phyloP scores from a whole-genome alignment of 2,888 invertebrate species.

The Nomada fucata region DNA sequence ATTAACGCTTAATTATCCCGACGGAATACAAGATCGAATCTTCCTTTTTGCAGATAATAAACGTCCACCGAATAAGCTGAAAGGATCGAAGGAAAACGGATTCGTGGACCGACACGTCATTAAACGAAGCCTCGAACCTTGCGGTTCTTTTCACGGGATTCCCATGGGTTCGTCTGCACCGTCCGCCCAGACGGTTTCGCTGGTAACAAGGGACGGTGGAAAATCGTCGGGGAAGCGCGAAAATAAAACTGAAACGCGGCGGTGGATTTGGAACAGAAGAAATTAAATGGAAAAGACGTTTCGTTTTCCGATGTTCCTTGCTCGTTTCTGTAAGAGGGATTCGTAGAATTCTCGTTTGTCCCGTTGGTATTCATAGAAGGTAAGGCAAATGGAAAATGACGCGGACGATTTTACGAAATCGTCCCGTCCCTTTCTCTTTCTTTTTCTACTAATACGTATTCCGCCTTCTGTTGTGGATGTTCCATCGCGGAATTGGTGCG shows the following conservation, averaged over 20 bases:
- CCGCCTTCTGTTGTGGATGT: too few species aligned
- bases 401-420: too few species aligned
- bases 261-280: background rate
- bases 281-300: conserved; percentile 7
- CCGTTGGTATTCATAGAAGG: background rate
- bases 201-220: background rate
- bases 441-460: too few species aligned
- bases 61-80: background rate
- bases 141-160: conserved; percentile 5
- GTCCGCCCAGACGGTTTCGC: background rate
- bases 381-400: background rate
- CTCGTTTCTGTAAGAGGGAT: background rate
- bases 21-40: background rate
- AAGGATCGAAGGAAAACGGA: background rate
- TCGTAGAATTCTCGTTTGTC: background rate
- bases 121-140: conserved; percentile 37
- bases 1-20: too few species aligned
- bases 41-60: background rate
- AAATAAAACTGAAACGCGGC: background rate
- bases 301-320: background rate
- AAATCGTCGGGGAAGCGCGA: background rate
- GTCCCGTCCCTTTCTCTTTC: too few species aligned
- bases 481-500: too few species aligned
- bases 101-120: conserved; percentile 29
- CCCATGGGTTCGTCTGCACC: conserved; percentile 23